Percentiles rank a stretch among this genome's conserved stretches.
Evolutionary conservation across 2,113 vertebrate species (phyloP).

Genomic region (Tragelaphus buxtoni): DNA sequence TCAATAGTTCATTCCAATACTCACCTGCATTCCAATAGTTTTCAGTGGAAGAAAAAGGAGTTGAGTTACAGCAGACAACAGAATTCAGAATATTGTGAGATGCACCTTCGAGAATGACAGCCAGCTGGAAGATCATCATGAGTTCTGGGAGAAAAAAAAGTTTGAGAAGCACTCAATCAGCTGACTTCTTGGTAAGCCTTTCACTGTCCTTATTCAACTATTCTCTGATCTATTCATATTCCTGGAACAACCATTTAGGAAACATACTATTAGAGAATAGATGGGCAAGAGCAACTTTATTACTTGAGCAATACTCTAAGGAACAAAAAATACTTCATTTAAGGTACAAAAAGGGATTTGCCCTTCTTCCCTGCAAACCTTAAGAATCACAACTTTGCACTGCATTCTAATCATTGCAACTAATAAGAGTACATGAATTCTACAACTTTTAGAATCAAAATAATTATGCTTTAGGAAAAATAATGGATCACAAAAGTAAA

Average conservation of each 20-base stretch:
- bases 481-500: background rate
- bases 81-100: background rate
- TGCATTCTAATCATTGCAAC: background rate
- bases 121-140: background rate
- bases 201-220: background rate
- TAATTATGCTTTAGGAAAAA: conserved; percentile 7
- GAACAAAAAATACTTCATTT: background rate
- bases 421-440: background rate
- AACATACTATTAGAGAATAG: background rate
- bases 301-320: background rate
- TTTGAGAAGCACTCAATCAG: background rate
- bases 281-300: background rate
- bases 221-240: background rate
- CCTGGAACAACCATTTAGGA: background rate
- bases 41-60: background rate
- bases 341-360: background rate
- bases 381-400: background rate
- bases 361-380: background rate
- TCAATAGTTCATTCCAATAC: background rate
- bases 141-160: background rate
- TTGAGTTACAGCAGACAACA: background rate
- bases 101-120: background rate
- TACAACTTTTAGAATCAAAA: background rate
- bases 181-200: background rate
- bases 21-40: background rate